Evolutionary conservation across 2,113 vertebrate genomes (phyloP), one percentile per base, ranked within the genome.

Genomic region (Sitta europaea): DNA sequence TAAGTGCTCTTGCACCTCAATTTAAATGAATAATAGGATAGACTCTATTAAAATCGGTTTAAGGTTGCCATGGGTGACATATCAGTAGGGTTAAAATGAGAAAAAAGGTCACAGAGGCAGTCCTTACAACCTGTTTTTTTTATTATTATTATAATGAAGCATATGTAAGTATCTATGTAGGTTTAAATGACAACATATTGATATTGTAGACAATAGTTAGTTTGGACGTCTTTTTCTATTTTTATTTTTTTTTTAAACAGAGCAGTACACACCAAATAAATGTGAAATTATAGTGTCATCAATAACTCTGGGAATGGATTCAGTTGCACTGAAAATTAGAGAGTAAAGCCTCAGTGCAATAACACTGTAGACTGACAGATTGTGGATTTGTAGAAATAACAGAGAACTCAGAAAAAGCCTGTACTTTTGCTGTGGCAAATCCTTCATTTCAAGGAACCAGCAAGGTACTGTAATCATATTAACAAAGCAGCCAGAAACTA

Each of bases 1-100:
- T 98, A 98, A 98, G 98, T 98, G 98, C 98, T 98, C 98, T 98
- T 98, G 98, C 98, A 98, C 98, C 98, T 98, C 98, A 98, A 98
- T 98, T 98, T 98, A 98, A 98, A 98, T 98, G 98, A 98, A 98
- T 98, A 98, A 98, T 98, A 98, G 98, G 98, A 98, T 98, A 96
- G 98, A 98, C 98, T 98, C 98, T 98, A 98, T 98, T 98, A 98
- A 98, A 98, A 98, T 98, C 98, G 97, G 98, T 98, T 98, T 98
- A 98, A 98, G 98, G 98, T 98, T 98, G 98, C 98, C 98, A 98
- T 98, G 98, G 98, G 98, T 98, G 98, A 98, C 98, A 98, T 98
- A 98, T 98, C 98, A 98, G 98, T 98, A 97, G 98, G 98, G 98
- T 98, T 98, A 98, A 98, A 98, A 98, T 95, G 98, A 98, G 97